Evolutionary conservation across 2,888 invertebrate genomes (phyloP), one percentile per base, ranked within the genome.

Genomic region (Xanthorhoe designata): DNA sequence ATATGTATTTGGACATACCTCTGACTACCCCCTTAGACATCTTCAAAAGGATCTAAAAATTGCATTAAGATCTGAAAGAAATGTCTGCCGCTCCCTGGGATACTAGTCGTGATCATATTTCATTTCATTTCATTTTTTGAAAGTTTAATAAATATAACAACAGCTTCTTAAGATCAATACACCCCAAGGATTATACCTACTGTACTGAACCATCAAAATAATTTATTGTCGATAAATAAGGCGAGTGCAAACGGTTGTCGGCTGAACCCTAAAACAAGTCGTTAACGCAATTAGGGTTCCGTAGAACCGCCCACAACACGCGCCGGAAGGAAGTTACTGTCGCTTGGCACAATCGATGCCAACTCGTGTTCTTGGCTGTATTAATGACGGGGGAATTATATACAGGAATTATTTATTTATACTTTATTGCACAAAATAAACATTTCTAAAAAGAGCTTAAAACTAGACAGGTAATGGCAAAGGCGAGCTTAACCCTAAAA

Each of bases 221-320:
- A 86, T 84, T 82, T 83, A 82, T 81, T 76, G 84, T 74, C 81
- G 60, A 82, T 84, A 84, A 87, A 85, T 82, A 83, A 77, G 76
- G 68, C 72, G 73, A 77, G 75, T 74, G 78, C 71, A 68, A 74
- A 71, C 78, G 75, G 71, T 75, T 73, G 75, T 71, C 70, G 78
- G 75, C 79, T 78, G 72, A 75, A 78, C 84, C 81, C 85, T 80
- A 76, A 79, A 81, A 81, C 77, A 75, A 71, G 76, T 81, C 79
- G 85, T 84, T 85, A 86, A 80, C 81, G 78, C 76, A 84, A 84
- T 84, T 85, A 82, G 80, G 81, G 83, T 75, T 73, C 83, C 76
- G 77, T 75, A 70, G 64, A 63, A 49, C 71, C 68, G 69, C 69
- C 66, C 62, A 56, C 67, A 67, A 67, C 67, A 67, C 53, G 64